Evolutionary conservation across 2,888 invertebrate genomes (phyloP), one percentile per base, ranked within the genome.

Genomic region (Nebria brevicollis): DNA sequence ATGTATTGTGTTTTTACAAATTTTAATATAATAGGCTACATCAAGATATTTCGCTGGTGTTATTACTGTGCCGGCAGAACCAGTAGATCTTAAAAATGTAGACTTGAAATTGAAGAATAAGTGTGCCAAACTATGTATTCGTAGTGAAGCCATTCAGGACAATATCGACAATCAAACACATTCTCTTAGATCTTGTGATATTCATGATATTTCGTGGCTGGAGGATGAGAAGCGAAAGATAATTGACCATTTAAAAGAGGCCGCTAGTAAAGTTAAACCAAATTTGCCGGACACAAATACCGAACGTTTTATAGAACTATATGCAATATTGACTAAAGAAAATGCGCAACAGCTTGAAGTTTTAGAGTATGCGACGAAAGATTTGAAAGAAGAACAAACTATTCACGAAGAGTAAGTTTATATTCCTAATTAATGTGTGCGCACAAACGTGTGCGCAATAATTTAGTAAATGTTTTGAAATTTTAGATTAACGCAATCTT

Each of bases 401-500:
- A 34, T 70, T 3, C 54, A 54, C 54, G 54, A 54, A 54, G 7
- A 54, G 54, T 54, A 54, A 54, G 54, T 70, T 70, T 70, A 26
- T 8, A 0, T 66, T 11, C 25, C 11, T 25, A 70, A 70, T 70
- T 70, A 26, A 1, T 5, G 2, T 34, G 1, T 4, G 4, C 2
- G 34, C 34, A 34, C 2, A 4, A 5, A 5, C 34, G 5, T 1
- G 1, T 34, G 34, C 34, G 34, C 34, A 34, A 34, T 2, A 8
- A 54, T 11, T 54, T 13, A 54, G 8, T 1, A 25, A 70, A 26
- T 41, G 1, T 3, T 20, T 66, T 66, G 5, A 41, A 26, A 54
- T 78, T 78, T 6, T 73, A 78, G 78, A 66, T n/a, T 73, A n/a
- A 41, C 34, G n/a, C 64, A 65, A 78, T 41, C 6, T 78, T 73